Evolutionary conservation across 1,140 invertebrate genomes (phyloP), one percentile per base, ranked within the genome.

Genomic region (Acyrthosiphon pisum): DNA sequence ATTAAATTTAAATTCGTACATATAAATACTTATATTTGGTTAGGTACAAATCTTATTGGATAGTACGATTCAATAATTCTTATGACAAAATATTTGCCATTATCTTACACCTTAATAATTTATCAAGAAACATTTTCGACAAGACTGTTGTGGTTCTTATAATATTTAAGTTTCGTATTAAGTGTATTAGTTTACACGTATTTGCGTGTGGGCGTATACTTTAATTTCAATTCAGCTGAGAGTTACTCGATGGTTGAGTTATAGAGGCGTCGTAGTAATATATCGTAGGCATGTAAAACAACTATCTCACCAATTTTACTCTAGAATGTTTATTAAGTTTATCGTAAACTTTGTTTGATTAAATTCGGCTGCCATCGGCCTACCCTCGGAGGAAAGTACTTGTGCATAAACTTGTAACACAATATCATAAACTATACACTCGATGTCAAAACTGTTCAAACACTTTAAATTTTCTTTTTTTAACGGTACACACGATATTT

Each of bases 301-400:
- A 87, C 44, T 87, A 30, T n/a, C 41, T 87, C 44, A 18, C 44
- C 44, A 87, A 48, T 87, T 46, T 87, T 86, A 41, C 41, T 83
- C 22, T 30, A 30, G 44, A 87, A 87, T 30, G 84, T 87, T 87
- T 87, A 87, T 46, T 30, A 87, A 46, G 44, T 87, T 48, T 46
- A 87, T 46, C 44, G 44, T 87, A 87, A 87, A 87, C 84, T 87
- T 48, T 87, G 44, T 87, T 48, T 87, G 84, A 87, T 87, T 87
- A 48, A 87, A 87, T 87, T 87, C 30, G 6, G 84, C 8, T 46
- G 7, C 41, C 11, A 30, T 87, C 84, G 11, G 48, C 26, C 9
- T 23, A n/a, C 44, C 26, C 44, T 87, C 41, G 30, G 44, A 87
- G 48, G 9, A 68, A 87, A 46, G 44, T 46, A 87, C 30, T 87